Conservation (phyloP, 2,797 vertebrate species). For the Limnodromus scolopaceus region DNA sequence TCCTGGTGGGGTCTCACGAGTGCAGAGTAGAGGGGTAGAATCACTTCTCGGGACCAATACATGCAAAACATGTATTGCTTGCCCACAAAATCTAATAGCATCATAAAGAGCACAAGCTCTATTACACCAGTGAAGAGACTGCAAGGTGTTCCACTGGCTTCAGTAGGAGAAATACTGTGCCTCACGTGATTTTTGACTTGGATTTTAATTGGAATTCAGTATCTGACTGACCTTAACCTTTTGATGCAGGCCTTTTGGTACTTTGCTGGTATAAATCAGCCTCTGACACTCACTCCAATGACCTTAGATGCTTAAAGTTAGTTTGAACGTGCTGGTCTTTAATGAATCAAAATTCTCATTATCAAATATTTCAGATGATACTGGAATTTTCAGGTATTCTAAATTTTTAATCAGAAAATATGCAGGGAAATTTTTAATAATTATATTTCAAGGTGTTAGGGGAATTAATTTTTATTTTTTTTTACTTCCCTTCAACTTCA, state of each 20-base stretch:
- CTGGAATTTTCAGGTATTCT: neutral
- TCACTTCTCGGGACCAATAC: no score
- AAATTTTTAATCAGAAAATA: neutral
- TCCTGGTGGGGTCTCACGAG: no score
- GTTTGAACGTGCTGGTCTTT: neutral
- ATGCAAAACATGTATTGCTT: neutral
- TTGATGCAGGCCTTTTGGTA: neutral
- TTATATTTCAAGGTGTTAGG: neutral
- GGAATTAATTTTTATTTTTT: neutral
- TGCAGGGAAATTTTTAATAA: neutral
- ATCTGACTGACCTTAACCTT: neutral
- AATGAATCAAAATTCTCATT: neutral
- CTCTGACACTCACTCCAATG: neutral
- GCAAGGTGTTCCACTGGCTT: neutral
- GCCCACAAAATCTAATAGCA: neutral
- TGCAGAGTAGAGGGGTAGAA: no score
- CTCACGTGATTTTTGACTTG: neutral
- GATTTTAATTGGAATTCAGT: neutral
- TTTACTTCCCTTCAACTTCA: neutral
- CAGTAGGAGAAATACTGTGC: accelerated
- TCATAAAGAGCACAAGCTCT: neutral
- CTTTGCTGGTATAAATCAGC: neutral
- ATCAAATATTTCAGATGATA: neutral
- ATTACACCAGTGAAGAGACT: accelerated
- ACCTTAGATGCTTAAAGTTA: neutral